Conservation (phyloP, 2,888 invertebrate genomes). For the Syrista parreyssii region DNA sequence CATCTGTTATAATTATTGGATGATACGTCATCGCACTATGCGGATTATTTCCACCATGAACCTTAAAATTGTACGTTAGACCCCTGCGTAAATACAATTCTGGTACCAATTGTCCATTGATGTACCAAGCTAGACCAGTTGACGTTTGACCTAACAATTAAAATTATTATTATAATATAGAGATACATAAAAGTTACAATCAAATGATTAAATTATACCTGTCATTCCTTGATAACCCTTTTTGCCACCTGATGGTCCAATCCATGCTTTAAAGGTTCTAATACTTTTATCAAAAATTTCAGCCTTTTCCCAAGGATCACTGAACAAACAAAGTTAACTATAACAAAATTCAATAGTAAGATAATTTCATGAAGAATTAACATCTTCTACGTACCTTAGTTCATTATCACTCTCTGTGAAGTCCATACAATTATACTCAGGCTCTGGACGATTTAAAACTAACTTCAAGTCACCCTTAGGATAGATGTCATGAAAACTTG, state of each 20-base stretch:
- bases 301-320: conserved; percentile 68
- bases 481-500: conserved; percentile 85
- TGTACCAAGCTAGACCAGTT: conserved; percentile 88
- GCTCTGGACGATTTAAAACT: conserved; percentile 74
- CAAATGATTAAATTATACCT: conserved; percentile 62
- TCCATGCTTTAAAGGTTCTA: conserved; percentile 81
- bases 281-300: conserved; percentile 72
- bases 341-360: background rate
- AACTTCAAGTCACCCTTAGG: conserved; percentile 78
- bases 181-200: background rate
- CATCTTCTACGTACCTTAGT: conserved; percentile 40
- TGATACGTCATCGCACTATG: conserved; percentile 88
- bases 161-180: background rate
- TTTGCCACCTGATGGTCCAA: conserved; percentile 87
- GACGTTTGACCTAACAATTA: conserved; percentile 71
- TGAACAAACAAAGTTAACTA: conserved; percentile 27
- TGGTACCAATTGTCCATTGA: conserved; percentile 89
- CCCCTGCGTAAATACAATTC: conserved; percentile 90
- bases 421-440: conserved; percentile 78
- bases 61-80: conserved; percentile 84
- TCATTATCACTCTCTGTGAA: conserved; percentile 70
- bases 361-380: background rate
- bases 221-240: conserved; percentile 82
- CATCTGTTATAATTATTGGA: conserved; percentile 89
- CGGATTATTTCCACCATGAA: conserved; percentile 88